Percentiles rank a stretch among this genome's conserved stretches.
phyloP scores from a whole-genome alignment of 2,888 invertebrate species.

The Auanema sp. region DNA sequence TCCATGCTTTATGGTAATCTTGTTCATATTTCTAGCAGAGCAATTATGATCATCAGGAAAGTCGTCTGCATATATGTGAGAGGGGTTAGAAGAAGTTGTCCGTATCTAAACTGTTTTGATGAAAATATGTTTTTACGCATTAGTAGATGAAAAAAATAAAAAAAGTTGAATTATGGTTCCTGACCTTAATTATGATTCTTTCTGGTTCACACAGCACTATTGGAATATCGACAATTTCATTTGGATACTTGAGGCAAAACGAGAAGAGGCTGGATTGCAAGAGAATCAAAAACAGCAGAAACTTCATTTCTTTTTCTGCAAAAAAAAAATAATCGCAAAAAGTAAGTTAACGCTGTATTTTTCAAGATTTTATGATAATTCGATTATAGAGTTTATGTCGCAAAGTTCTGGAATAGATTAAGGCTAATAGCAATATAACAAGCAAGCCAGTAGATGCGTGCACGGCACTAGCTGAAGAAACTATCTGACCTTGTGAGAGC shows the following conservation, averaged over 20 bases:
- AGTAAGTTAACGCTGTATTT: no score
- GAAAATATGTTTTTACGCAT: not conserved
- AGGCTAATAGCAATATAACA: no score
- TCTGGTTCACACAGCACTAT: constrained; percentile 60
- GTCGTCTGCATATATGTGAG: constrained; percentile 61
- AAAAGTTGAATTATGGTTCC: constrained; percentile 8
- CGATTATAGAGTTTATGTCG: no score
- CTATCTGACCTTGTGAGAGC: no score
- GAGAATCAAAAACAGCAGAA: no score
- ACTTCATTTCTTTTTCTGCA: no score
- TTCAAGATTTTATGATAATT: no score
- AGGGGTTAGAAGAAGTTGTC: constrained; percentile 60
- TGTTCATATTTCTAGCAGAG: constrained; percentile 53
- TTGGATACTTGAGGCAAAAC: constrained; percentile 44
- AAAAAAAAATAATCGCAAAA: no score
- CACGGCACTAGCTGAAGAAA: no score
- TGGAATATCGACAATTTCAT: constrained; percentile 61
- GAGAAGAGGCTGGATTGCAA: no score
- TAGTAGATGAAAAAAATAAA: not conserved
- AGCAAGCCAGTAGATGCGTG: no score
- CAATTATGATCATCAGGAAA: constrained; percentile 53
- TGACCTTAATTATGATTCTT: constrained; percentile 54
- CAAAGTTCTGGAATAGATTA: no score
- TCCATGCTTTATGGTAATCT: constrained; percentile 52
- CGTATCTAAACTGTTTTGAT: constrained; percentile 38